Evolutionary conservation across 1,140 invertebrate species (phyloP).

Genomic region (Oncopodura yosiiana): DNA sequence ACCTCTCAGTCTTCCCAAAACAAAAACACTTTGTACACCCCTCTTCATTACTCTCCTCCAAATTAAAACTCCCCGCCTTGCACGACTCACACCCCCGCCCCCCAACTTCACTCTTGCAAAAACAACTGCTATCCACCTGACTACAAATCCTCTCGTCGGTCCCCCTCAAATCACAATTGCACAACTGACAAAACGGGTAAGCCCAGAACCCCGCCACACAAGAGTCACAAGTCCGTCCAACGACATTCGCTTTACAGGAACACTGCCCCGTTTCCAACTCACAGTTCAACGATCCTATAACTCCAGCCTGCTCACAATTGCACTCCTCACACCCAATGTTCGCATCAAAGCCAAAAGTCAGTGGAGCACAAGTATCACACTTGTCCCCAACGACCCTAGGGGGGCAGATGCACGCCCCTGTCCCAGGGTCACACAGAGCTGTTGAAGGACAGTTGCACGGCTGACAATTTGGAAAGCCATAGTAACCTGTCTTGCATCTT

Average conservation of each 20-base stretch:
- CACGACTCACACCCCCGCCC: constrained; percentile 75
- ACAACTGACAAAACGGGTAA: constrained; percentile 79
- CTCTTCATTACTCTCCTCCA: constrained; percentile 50
- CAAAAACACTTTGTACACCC: constrained; percentile 45
- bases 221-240: constrained; percentile 74
- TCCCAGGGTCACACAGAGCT: constrained; percentile 65
- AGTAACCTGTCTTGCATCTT: constrained; percentile 81
- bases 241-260: constrained; percentile 75
- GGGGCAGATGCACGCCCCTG: constrained; percentile 68
- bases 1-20: constrained; percentile 41
- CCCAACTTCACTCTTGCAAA: constrained; percentile 77
- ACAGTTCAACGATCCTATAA: constrained; percentile 73
- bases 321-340: constrained; percentile 93
- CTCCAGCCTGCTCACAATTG: constrained; percentile 74
- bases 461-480: constrained; percentile 88
- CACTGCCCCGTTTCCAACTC: constrained; percentile 76
- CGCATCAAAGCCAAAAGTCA: constrained; percentile 89
- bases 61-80: constrained; percentile 80
- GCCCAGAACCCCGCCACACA: constrained; percentile 74
- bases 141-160: constrained; percentile 87
- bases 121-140: constrained; percentile 71
- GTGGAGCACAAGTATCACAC: constrained; percentile 38
- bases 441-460: constrained; percentile 73
- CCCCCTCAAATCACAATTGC: constrained; percentile 75
- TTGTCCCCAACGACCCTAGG: constrained; percentile 58